These are phyloP conservation scores for Xylocopa sonorina DNA, from an alignment of 1,140 invertebrate genomes.

Conservation along the genomic window DNA sequence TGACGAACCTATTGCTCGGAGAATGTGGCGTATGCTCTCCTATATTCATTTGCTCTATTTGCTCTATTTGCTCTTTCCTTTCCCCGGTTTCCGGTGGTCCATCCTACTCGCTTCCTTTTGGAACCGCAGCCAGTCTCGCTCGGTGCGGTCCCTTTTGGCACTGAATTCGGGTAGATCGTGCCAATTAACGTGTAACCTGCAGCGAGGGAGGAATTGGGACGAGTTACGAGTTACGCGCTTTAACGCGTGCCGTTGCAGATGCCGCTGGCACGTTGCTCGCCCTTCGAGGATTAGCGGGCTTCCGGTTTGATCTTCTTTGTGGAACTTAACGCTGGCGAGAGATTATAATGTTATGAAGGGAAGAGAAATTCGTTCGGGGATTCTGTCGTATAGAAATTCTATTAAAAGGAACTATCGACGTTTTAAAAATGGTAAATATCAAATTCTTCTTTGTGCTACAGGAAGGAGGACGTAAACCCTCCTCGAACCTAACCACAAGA, in stretches of 20 bases:
- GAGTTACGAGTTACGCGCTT: conserved; percentile 49
- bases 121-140: no score
- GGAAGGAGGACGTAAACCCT: background rate
- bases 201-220: conserved; percentile 4
- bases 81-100: no score
- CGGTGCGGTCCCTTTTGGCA: conserved; percentile 24
- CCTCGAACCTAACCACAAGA: background rate
- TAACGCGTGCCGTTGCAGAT: conserved; percentile 41
- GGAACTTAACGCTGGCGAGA: background rate
- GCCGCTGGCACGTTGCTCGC: conserved; percentile 43
- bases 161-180: conserved; percentile 39
- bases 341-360: background rate
- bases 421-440: background rate
- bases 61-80: no score
- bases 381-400: background rate
- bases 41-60: no score
- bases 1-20: background rate
- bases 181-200: conserved; percentile 53
- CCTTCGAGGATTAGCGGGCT: conserved; percentile 34
- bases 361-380: background rate
- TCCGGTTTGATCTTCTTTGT: background rate
- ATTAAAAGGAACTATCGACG: background rate
- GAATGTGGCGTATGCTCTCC: no score
- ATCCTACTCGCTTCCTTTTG: no score
- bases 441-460: no score